phyloP scores from a whole-genome alignment of 64 coral and sea anemone species.

The Actinia tenebrosa region DNA sequence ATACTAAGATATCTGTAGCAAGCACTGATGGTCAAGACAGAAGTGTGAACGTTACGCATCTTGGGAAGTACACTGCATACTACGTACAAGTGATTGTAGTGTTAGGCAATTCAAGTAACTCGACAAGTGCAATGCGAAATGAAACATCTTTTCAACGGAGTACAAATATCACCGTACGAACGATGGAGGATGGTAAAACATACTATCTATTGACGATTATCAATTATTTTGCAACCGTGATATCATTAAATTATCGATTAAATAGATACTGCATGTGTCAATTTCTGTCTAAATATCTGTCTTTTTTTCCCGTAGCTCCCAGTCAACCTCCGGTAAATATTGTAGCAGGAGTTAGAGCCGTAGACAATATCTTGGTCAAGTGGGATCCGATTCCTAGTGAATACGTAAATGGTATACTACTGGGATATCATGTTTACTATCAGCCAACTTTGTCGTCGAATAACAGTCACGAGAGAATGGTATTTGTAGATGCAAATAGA shows the following conservation, averaged over 20 bases:
- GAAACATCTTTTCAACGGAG: background rate
- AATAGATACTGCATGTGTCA: no score
- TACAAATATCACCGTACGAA: background rate
- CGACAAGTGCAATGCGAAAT: background rate
- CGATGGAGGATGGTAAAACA: background rate
- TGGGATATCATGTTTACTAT: slow-evolving; percentile 1
- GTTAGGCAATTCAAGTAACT: background rate
- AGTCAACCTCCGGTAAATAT: background rate
- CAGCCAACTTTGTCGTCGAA: background rate
- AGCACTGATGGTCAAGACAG: background rate
- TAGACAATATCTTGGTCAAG: background rate
- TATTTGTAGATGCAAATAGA: background rate
- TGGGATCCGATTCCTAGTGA: background rate
- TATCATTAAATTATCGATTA: background rate
- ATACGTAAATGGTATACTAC: background rate
- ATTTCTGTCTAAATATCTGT: background rate
- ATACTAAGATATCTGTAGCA: background rate
- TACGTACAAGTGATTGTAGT: background rate
- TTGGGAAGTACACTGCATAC: background rate
- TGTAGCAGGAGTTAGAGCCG: background rate
- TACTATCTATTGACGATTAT: background rate
- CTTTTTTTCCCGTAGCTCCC: background rate
- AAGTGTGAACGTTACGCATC: background rate
- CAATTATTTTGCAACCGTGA: background rate
- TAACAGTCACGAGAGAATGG: background rate